Evolutionary conservation across 1,140 invertebrate genomes (phyloP), one percentile per base, ranked within the genome.

Genomic region (Drosophila repleta): DNA sequence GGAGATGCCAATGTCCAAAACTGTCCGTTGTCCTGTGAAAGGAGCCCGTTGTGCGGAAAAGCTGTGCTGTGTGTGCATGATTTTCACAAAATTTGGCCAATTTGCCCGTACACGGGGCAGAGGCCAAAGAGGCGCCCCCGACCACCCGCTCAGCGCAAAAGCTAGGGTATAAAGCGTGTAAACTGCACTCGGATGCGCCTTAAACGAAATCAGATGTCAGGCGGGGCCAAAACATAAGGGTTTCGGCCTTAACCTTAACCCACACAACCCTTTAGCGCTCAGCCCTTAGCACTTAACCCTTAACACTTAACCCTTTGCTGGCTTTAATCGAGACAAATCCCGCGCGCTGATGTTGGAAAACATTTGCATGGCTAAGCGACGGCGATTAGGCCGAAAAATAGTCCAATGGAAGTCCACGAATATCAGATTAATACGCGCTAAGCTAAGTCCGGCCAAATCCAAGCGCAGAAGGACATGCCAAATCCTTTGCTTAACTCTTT

Each of bases 401-500:
- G 18, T 21, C 1, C 11, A 32, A 26, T 43, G 67, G 68, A 83
- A 56, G 63, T 82, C 75, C 72, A 71, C 76, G 83, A 88, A 79
- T 79, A 61, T 29, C 45, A 79, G 83, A 88, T 88, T 88, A 88
- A 88, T 88, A 66, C 84, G 72, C 83, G 76, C 83, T 87, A 82
- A 87, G 78, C 83, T 82, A 69, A 67, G 78, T 72, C 71, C 60
- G 17, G 45, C 20, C 46, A 75, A 71, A 64, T 75, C 64, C 56
- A 45, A 11, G 53, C 39, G 5, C 32, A 35, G 6, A 35, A 51
- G 18, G n/a, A 49, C 46, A 56, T 39, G 64, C 78, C 37, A 83
- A 88, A 88, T 83, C 83, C 83, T 41, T 77, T 88, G 73, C 79
- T 87, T 82, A 83, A 87, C 75, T 79, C 82, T 88, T 82, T 79